Base-by-base conservation (phyloP, 2,888 invertebrate genomes). In the Shargacucullia verbasci region DNA sequence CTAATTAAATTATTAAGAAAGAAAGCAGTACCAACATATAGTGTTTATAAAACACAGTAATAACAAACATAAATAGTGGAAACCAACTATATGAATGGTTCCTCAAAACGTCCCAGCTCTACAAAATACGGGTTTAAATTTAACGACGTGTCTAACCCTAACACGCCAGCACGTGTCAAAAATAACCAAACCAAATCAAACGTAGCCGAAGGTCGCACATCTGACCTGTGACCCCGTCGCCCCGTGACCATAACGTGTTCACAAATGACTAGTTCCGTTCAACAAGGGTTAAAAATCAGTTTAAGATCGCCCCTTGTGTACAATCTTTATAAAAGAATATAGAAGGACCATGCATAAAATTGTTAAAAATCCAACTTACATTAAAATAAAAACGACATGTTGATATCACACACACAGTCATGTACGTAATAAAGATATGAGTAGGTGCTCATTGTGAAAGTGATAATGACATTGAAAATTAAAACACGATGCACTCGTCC, bases 401-500 rank as follows among this genome's bases (percentile, higher is more conserved):
- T 67, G 64, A 69, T 59, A 48, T 45, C 58, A 65, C 67, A 57
- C 53, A 59, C 61, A 67, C 50, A 58, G 11, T 35, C 48, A 38
- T 29, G 33, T 31, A 69, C 70, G 41, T 76, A 76, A 66, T 69
- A 76, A 62, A 76, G 40, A 62, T 59, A 73, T 76, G 64, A 81
- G 79, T 79, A 80, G 76, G 63, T 79, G 76, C 88, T 91, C 89
- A 92, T 91, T 89, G 92, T 89, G 89, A 92, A 91, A 91, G 91
- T 90, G 93, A 87, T 93, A 93, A 94, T 93, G 93, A 91, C 93
- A 94, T 92, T 94, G 94, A 91, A 89, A 92, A 91, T 92, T 92
- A 92, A 91, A 92, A 86, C 81, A 83, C 91, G 84, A 90, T 92
- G 91, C 91, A 86, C 81, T 82, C 89, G 89, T 85, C 82, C 92